phyloP scores from a whole-genome alignment of 1,140 invertebrate genomes.

The Hydropsyche tenuis region DNA sequence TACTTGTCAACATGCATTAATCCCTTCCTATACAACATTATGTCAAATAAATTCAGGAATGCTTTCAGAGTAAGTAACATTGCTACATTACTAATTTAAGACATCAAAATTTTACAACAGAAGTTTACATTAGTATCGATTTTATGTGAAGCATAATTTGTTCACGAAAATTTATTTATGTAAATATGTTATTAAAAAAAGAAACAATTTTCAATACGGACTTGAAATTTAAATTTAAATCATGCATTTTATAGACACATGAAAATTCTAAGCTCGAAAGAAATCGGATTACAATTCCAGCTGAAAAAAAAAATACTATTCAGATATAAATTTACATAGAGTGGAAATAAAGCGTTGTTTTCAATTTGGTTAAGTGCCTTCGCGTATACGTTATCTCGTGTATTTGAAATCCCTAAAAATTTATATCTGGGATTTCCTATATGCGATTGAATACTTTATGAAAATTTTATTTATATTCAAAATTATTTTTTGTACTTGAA shows the following conservation, averaged over 20 bases:
- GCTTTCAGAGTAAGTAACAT: constrained; percentile 74
- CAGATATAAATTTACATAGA: background rate
- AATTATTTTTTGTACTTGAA: no score
- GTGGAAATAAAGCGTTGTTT: constrained; percentile 3
- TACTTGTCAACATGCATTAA: constrained; percentile 81
- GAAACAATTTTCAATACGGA: no score
- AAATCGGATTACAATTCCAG: no score
- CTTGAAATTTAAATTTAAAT: no score
- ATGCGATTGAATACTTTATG: no score
- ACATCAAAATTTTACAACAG: background rate
- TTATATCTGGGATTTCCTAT: no score
- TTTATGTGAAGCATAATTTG: background rate
- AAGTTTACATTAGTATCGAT: background rate
- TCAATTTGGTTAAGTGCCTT: constrained; percentile 14
- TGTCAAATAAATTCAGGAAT: constrained; percentile 86
- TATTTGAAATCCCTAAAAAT: background rate
- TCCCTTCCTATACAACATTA: constrained; percentile 85
- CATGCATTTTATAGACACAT: no score
- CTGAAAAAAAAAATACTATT: background rate
- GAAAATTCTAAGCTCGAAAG: no score
- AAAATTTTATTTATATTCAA: no score
- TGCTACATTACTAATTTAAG: background rate
- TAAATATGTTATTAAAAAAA: no score
- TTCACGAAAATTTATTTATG: no score
- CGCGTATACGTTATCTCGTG: background rate